Evolutionary conservation across 2,888 invertebrate species (phyloP).

Genomic region (Melanophora roralis): DNA sequence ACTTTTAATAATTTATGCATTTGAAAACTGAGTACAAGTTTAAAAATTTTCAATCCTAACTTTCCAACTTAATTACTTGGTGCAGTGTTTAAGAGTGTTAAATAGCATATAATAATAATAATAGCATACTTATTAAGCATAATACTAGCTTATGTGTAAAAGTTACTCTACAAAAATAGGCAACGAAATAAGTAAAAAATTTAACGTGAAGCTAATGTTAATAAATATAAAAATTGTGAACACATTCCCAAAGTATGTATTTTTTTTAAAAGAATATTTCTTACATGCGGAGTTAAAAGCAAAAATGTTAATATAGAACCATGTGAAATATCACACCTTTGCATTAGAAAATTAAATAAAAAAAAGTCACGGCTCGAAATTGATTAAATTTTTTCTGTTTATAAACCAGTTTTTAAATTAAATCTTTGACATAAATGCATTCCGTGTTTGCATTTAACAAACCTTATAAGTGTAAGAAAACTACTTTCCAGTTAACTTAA

Average conservation of each 20-base stretch:
- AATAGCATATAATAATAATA: background rate
- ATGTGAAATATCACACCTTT: conserved; percentile 7
- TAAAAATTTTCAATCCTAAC: background rate
- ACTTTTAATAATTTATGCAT: background rate
- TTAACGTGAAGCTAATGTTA: conserved; percentile 14
- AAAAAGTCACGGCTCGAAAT: too few species aligned
- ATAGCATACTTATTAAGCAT: background rate
- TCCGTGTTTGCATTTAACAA: too few species aligned
- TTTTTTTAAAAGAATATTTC: conserved; percentile 14
- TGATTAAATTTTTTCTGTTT: too few species aligned
- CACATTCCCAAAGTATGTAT: conserved; percentile 36
- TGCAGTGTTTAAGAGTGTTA: background rate
- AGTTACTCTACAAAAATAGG: too few species aligned
- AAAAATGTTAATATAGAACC: background rate
- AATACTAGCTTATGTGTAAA: background rate
- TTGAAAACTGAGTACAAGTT: background rate
- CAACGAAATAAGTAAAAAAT: conserved; percentile 31
- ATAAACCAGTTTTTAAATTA: too few species aligned
- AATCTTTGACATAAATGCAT: too few species aligned
- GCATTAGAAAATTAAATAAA: background rate
- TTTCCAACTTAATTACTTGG: background rate
- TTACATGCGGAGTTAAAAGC: conserved; percentile 24
- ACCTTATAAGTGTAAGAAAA: too few species aligned
- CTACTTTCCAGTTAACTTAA: too few species aligned
- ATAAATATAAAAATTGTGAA: conserved; percentile 26